phyloP scores from a whole-genome alignment of 2,797 vertebrate species.

The Diceros bicornis region DNA sequence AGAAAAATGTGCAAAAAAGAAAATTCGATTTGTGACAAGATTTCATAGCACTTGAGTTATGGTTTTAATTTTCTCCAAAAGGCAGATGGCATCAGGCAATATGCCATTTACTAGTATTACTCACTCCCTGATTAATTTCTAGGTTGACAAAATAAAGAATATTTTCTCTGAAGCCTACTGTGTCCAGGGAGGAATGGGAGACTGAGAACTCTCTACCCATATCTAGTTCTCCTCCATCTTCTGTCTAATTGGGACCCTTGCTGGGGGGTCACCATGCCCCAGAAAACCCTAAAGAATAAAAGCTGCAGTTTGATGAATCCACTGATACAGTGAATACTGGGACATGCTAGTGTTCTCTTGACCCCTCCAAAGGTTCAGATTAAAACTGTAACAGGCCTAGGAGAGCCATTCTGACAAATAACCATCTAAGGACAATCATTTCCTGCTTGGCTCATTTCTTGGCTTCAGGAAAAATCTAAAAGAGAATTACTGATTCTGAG shows the following conservation, averaged over 20 bases:
- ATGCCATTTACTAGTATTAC: neutral
- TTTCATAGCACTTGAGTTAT: conserved; percentile 50
- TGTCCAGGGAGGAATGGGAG: neutral
- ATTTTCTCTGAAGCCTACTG: neutral
- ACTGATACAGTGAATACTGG: neutral
- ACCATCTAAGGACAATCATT: neutral
- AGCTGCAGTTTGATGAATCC: neutral
- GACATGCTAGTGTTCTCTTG: neutral
- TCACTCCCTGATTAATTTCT: conserved; percentile 58
- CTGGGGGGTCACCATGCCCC: neutral
- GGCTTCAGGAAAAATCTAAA: conserved; percentile 7
- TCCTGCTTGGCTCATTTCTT: conserved; percentile 28
- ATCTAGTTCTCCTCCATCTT: neutral
- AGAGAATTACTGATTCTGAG: conserved; percentile 18
- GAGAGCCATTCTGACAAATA: neutral
- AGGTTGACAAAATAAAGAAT: conserved; percentile 45
- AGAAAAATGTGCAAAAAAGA: conserved; percentile 17
- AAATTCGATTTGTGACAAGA: conserved; percentile 27
- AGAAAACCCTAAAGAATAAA: conserved; percentile 10
- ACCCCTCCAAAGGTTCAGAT: neutral
- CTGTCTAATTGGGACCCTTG: neutral
- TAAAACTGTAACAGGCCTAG: neutral
- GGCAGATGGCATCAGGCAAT: neutral
- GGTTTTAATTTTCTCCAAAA: conserved; percentile 58
- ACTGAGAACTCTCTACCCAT: neutral